These are phyloP conservation scores for Vombatus ursinus DNA, from an alignment of 2,113 vertebrate genomes.

Conservation along the genomic window DNA sequence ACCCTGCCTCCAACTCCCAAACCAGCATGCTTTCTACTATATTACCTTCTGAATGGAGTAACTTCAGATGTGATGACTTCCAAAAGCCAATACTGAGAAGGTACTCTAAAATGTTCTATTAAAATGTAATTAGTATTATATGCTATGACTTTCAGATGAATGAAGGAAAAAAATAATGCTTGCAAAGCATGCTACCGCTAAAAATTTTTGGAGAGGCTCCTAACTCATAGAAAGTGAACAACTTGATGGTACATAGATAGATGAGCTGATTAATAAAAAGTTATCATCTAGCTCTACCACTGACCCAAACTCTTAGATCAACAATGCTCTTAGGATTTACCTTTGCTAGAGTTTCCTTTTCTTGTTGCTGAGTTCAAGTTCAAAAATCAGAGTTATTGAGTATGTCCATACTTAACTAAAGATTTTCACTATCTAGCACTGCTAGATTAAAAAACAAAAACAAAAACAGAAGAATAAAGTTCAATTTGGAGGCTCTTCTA, in stretches of 20 bases:
- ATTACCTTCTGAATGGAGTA: neutral
- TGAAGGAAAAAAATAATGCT: constrained; percentile 4
- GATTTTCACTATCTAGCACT: neutral
- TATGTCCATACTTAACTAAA: constrained; percentile 28
- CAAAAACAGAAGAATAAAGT: neutral
- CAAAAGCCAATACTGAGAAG: neutral
- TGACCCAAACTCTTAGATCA: neutral
- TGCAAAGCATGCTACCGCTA: neutral
- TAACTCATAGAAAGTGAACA: neutral
- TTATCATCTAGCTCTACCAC: neutral
- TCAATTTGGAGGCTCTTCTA: neutral
- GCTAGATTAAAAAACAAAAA: neutral
- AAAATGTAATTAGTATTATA: neutral
- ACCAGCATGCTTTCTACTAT: neutral
- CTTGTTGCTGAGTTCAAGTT: constrained; percentile 28
- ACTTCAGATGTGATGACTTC: neutral
- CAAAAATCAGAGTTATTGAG: constrained; percentile 49
- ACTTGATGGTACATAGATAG: neutral
- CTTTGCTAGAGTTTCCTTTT: neutral
- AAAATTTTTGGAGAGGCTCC: neutral
- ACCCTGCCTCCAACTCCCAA: neutral
- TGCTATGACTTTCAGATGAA: constrained; percentile 6
- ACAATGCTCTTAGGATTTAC: neutral
- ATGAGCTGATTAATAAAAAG: neutral
- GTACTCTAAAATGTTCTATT: neutral